Conservation (phyloP, 1,140 invertebrate species). For the Hycleus cichorii region DNA sequence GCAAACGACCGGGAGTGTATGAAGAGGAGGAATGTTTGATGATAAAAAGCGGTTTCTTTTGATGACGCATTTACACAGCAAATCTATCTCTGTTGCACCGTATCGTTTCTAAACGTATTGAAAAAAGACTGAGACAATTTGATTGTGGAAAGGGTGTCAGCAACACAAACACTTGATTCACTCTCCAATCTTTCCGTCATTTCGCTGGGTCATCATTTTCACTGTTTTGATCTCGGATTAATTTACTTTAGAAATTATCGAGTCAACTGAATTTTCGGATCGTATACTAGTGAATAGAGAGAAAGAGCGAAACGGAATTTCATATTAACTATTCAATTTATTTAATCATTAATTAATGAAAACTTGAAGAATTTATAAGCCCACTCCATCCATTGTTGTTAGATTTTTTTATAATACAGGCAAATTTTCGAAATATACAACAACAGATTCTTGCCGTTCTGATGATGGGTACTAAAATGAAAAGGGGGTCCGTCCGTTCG, state of each 20-base stretch:
- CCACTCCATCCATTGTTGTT: too few species aligned
- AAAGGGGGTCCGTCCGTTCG: too few species aligned
- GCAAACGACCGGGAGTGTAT: not conserved
- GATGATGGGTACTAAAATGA: too few species aligned
- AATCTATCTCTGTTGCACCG: constrained; percentile 6
- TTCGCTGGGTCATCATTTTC: constrained; percentile 24
- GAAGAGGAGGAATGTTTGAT: not conserved
- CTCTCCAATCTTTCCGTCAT: constrained; percentile 23
- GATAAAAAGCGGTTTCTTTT: constrained; percentile 15
- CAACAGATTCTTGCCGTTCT: too few species aligned
- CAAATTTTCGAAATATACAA: too few species aligned
- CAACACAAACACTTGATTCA: constrained; percentile 32
- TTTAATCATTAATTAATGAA: too few species aligned
- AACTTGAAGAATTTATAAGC: too few species aligned
- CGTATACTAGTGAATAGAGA: too few species aligned
- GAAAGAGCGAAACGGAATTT: too few species aligned
- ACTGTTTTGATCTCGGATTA: constrained; percentile 20
- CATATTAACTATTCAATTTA: too few species aligned
- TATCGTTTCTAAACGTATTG: not conserved
- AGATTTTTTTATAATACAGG: too few species aligned
- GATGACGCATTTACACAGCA: not conserved
- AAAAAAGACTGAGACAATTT: constrained; percentile 27
- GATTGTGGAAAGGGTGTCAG: constrained; percentile 29
- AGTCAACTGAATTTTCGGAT: too few species aligned
- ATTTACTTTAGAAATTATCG: constrained; percentile 12